Evolutionary conservation across 2,888 invertebrate species (phyloP), one percentile per base, ranked within the genome.

Genomic region (Hermaeophaga mercurialis): DNA sequence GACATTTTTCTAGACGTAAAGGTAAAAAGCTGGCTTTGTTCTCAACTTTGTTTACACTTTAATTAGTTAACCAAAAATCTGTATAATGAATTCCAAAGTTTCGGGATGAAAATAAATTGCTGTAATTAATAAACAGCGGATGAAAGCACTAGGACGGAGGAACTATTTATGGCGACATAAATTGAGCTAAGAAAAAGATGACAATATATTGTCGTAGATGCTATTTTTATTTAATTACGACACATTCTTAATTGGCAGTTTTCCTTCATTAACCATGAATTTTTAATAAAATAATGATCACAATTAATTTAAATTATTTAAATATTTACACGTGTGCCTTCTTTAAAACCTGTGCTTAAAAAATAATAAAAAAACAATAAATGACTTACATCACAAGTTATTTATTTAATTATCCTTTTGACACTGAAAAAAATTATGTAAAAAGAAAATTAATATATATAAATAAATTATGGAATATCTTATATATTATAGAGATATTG

Each of bases 11-110:
- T 24, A 24, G 11, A 31, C 17, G 26, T 41, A 26, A 43, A 52
- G 43, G 44, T 44, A 43, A 52, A 52, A 52, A 50, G 33, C 19
- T 11, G 24, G 43, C 44, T 52, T 34, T 24, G 43, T 39, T 33
- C 43, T 15, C 24, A 52, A 79, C 84, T 61, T 64, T 62, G 55
- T 39, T 45, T 31, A 49, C 45, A 38, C 49, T 56, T 45, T 38
- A 56, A 45, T 54, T 54, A 38, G 38, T 33, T 48, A 44, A 34
- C 56, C 38, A 31, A 48, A 49, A 58, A 54, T 49, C 45, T 54
- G 57, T 52, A 53, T 57, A 57, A 57, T 48, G 48, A 58, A 48
- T 58, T 22, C 33, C 39, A 45, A 54, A 49, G 44, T 46, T 57
- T 43, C 33, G 33, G 14, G 44, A 28, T 14, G 38, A 54, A 45